A percentile compares a stretch with the other conserved stretches of the same genome.
Evolutionary conservation across 2,888 invertebrate genomes (phyloP).

Genomic region (Phortica okadai): DNA sequence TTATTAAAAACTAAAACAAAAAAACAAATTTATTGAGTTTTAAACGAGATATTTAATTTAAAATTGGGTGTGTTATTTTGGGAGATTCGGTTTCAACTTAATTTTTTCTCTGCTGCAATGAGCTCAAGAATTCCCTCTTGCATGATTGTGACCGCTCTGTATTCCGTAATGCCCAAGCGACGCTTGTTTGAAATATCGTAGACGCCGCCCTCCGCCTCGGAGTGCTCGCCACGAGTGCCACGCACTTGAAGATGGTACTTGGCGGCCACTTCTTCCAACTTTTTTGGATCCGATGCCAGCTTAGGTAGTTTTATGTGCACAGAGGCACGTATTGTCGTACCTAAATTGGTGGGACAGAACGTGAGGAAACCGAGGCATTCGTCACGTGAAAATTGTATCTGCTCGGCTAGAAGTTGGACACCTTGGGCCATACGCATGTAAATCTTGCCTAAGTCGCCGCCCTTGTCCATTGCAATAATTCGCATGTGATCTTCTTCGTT

Average conservation of each 20-base stretch:
- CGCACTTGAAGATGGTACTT: constrained; percentile 93
- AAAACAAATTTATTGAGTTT: constrained; percentile 47
- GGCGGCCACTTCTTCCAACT: constrained; percentile 91
- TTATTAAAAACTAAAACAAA: constrained; percentile 70
- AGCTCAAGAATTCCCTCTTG: constrained; percentile 95
- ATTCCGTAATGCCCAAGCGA: constrained; percentile 97
- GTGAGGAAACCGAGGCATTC: constrained; percentile 96
- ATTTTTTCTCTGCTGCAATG: constrained; percentile 87
- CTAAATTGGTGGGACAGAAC: constrained; percentile 99
- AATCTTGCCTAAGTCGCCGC: constrained; percentile 93
- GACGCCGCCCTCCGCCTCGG: constrained; percentile 94
- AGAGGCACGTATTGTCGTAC: constrained; percentile 97
- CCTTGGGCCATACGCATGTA: constrained; percentile 92
- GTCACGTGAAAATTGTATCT: constrained; percentile 94
- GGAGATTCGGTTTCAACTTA: not conserved
- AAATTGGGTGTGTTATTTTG: not conserved
- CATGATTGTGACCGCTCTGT: constrained; percentile 92
- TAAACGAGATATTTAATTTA: not conserved
- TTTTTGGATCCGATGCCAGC: constrained; percentile 88
- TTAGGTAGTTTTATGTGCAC: constrained; percentile 98
- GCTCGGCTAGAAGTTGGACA: constrained; percentile 94
- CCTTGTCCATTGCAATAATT: constrained; percentile 98
- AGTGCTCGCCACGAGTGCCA: constrained; percentile 95
- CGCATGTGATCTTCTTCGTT: constrained; percentile 99
- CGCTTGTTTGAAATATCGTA: constrained; percentile 98